Conservation (phyloP, 92 coral and sea anemone genomes). For the Metridium senile region DNA sequence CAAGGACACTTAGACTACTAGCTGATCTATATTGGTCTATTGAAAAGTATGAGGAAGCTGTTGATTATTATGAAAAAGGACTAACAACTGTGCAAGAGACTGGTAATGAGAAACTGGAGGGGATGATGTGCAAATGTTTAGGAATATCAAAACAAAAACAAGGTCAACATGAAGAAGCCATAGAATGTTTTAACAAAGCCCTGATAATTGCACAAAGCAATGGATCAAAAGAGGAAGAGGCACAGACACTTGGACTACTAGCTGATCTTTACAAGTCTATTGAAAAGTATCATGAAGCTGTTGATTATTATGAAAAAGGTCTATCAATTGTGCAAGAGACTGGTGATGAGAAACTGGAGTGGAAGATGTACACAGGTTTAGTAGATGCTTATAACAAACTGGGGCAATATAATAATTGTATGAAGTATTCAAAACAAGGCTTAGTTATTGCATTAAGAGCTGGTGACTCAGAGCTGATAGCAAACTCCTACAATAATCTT, state of each 20-base stretch:
- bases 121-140: neutral
- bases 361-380: neutral
- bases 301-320: neutral
- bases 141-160: neutral
- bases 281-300: neutral
- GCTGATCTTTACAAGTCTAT: neutral
- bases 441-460: neutral
- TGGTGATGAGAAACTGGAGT: slow-evolving; percentile 5
- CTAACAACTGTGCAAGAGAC: neutral
- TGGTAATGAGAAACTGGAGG: neutral
- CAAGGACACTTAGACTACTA: too few species aligned
- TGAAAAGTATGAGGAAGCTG: too few species aligned
- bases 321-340: neutral
- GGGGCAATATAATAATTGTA: neutral
- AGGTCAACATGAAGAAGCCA: neutral
- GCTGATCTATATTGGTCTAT: too few species aligned
- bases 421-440: neutral
- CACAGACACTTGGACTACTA: neutral
- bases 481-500: neutral
- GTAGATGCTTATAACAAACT: neutral
- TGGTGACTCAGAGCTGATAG: neutral
- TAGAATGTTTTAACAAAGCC: neutral
- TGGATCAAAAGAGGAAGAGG: neutral
- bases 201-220: neutral
- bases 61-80: too few species aligned